A percentile compares a stretch with the other conserved stretches of the same genome.
Conservation (phyloP, 64 coral and sea anemone genomes). For the Porites lutea region DNA sequence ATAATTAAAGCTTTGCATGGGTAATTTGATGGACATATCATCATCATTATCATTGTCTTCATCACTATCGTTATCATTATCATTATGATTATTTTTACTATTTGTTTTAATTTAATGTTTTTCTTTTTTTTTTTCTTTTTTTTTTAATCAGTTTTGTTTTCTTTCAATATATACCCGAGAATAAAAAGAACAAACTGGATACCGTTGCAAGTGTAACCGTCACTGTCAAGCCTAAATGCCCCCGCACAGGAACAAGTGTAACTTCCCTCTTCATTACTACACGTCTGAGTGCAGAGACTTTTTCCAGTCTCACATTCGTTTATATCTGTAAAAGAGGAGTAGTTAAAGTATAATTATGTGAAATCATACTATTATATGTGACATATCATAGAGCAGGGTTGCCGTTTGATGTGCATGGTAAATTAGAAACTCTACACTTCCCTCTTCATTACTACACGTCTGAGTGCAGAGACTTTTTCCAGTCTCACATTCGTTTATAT, state of each 20-base stretch:
- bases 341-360: not conserved
- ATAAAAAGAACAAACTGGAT: not conserved
- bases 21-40: too few relatives aligned
- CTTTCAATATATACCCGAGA: too few relatives aligned
- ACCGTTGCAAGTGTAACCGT: constrained; percentile 55
- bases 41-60: too few relatives aligned
- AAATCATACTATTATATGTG: not conserved
- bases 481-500: constrained; percentile 55
- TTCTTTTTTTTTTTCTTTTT: too few relatives aligned
- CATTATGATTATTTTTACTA: too few relatives aligned
- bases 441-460: constrained; percentile 37
- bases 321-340: constrained; percentile 31
- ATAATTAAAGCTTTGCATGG: too few relatives aligned
- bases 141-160: too few relatives aligned
- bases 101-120: too few relatives aligned
- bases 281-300: constrained; percentile 21
- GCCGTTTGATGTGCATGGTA: too few relatives aligned
- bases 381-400: too few relatives aligned
- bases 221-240: constrained; percentile 22
- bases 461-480: constrained; percentile 16
- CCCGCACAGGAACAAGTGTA: constrained; percentile 42
- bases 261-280: constrained; percentile 35
- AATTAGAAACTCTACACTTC: too few relatives aligned
- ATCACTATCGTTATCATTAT: too few relatives aligned
- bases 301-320: constrained; percentile 45